Base-by-base conservation (phyloP, 1,140 invertebrate genomes). In the Homalodisca vitripennis region DNA sequence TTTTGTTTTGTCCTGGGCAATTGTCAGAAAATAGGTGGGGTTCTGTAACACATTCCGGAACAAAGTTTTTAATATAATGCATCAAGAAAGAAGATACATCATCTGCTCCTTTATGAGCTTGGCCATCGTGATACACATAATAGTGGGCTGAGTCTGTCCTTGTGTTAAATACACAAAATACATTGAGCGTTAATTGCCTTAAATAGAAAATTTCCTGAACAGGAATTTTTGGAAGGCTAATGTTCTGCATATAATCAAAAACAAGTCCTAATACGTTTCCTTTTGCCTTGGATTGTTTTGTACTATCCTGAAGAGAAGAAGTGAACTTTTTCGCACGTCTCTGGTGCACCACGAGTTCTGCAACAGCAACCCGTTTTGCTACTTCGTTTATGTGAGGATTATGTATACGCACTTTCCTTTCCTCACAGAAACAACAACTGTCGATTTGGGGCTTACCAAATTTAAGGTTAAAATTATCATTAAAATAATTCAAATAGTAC, bases 211-310 rank as follows among this genome's bases (percentile, higher is more conserved):
- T 55, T 68, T 75, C 72, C 29, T 74, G 72, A 53, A 75, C 68
- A 20, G 73, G 72, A 60, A 74, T 71, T 41, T 66, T 68, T 27
- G 74, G 70, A 22, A 75, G 32, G 22, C 70, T 72, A 30, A 79
- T 46, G 72, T 78, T 79, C 68, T 77, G 74, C 76, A 78, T 77
- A 68, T 72, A 79, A 74, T 79, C 78, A 68, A 79, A 76, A 68
- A 64, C 57, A 27, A 78, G 66, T 27, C 69, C 72, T 30, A 73
- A 32, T 47, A 65, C 55, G 65, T 72, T 46, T 57, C 68, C 67
- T 31, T 72, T 68, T 30, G 71, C 62, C 27, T 71, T 72, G 10
- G 65, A 67, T 73, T 64, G 70, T 71, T 69, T 64, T 70, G 55
- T 67, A 65, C 67, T 70, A 65, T 69, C 71, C 64, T 71, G 73